Percentiles rank a stretch among this genome's conserved stretches.
Conservation (phyloP, 2,888 invertebrate species). For the Psococerastis gibbosa region DNA sequence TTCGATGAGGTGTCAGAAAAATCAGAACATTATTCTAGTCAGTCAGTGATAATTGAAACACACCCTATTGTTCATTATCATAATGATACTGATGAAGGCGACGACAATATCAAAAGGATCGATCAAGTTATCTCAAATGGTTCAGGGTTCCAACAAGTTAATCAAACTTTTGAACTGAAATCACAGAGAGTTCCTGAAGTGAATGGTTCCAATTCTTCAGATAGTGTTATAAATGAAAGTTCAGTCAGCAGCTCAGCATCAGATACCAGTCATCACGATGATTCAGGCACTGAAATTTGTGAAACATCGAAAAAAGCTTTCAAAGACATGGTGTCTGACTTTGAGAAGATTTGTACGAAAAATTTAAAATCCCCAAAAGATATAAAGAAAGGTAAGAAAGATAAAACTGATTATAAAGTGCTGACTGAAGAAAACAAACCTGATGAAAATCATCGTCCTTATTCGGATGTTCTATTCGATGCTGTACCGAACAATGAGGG, state of each 20-base stretch:
- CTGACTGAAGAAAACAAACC: neutral
- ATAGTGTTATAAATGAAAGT: slow-evolving; percentile 8
- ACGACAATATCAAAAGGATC: neutral
- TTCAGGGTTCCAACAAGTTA: neutral
- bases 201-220: neutral
- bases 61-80: slow-evolving; percentile 5
- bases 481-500: neutral
- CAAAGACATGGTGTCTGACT: slow-evolving; percentile 4
- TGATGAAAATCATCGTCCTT: neutral
- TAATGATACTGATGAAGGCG: neutral
- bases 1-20: neutral
- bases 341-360: slow-evolving; percentile 2
- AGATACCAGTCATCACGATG: slow-evolving; percentile 13
- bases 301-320: slow-evolving; percentile 11
- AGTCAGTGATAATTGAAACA: slow-evolving; percentile 4
- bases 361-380: neutral
- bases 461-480: slow-evolving; percentile 4
- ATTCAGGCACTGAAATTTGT: slow-evolving; percentile 16
- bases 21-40: slow-evolving; percentile 1
- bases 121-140: neutral
- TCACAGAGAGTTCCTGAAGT: neutral
- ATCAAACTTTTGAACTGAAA: neutral
- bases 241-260: slow-evolving; percentile 11
- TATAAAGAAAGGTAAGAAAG: neutral
- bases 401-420: neutral